Evolutionary conservation across 2,888 invertebrate genomes (phyloP).

Genomic region (Hecatera dysodea): DNA sequence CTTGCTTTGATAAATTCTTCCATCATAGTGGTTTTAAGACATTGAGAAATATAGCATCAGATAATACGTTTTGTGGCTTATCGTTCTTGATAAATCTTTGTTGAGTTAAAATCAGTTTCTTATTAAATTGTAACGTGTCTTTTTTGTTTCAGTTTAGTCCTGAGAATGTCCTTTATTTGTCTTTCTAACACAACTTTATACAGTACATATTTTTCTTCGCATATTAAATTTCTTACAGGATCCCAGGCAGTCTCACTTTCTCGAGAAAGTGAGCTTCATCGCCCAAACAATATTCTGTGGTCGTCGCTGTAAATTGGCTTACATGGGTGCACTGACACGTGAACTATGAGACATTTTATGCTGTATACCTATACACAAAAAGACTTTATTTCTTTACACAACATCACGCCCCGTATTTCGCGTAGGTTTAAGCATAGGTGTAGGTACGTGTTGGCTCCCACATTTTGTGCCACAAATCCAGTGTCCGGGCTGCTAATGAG

Average conservation of each 20-base stretch:
- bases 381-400: slow-evolving; percentile 15
- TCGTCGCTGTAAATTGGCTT: slow-evolving; percentile 57
- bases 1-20: slow-evolving; percentile 47
- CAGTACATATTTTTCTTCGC: slow-evolving; percentile 25
- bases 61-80: no score
- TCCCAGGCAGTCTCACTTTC: slow-evolving; percentile 42
- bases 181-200: slow-evolving; percentile 34
- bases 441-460: background rate
- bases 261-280: slow-evolving; percentile 43
- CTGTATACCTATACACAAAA: slow-evolving; percentile 29
- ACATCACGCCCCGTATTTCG: no score
- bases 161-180: slow-evolving; percentile 30
- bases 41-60: background rate
- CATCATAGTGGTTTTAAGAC: background rate
- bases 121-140: background rate
- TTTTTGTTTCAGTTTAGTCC: background rate
- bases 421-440: background rate
- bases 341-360: slow-evolving; percentile 48
- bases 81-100: background rate
- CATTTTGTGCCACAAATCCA: background rate
- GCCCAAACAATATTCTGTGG: slow-evolving; percentile 54
- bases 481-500: background rate
- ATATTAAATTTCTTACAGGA: slow-evolving; percentile 56
- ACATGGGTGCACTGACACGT: slow-evolving; percentile 60
- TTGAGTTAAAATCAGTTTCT: background rate